Conservation (phyloP, 2,797 vertebrate species). For the Eupleurogrammus muticus region DNA sequence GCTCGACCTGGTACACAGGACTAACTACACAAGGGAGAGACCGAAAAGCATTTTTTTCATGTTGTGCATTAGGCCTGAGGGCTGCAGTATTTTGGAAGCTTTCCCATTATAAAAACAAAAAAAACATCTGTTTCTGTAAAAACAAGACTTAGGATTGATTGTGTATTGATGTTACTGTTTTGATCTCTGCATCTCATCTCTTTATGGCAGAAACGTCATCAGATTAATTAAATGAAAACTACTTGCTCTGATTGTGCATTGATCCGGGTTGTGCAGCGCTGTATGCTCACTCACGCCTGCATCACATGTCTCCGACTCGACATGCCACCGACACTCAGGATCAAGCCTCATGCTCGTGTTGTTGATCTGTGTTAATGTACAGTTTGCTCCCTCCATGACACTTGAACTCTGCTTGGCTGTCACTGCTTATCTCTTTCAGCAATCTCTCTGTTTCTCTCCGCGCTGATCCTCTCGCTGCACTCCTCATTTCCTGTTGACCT, state of each 20-base stretch:
- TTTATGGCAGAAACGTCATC: conserved; percentile 61
- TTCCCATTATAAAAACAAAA: conserved; percentile 41
- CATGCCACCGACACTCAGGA: conserved; percentile 13
- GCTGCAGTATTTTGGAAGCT: conserved; percentile 38
- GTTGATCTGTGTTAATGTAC: conserved; percentile 37
- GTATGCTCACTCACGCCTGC: conserved; percentile 1
- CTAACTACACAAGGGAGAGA: not conserved
- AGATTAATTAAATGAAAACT: conserved; percentile 56
- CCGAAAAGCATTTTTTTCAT: not conserved
- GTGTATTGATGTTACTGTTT: conserved; percentile 68
- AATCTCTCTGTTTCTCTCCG: conserved; percentile 36
- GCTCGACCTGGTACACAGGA: not conserved
- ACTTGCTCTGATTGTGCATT: conserved; percentile 67
- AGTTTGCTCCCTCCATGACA: conserved; percentile 35
- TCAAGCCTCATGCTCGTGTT: conserved; percentile 23
- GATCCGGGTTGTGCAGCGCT: conserved; percentile 18
- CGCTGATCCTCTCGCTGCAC: conserved; percentile 58
- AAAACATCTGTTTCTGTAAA: conserved; percentile 73
- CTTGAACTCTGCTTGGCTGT: conserved; percentile 50
- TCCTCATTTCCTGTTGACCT: conserved; percentile 69
- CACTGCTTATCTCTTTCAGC: conserved; percentile 57
- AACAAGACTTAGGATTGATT: conserved; percentile 69
- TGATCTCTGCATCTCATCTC: conserved; percentile 65
- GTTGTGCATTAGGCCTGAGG: conserved; percentile 9
- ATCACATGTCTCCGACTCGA: conserved; percentile 20